Base-by-base conservation (phyloP, 2,888 invertebrate genomes). In the Orthonevra nobilis region DNA sequence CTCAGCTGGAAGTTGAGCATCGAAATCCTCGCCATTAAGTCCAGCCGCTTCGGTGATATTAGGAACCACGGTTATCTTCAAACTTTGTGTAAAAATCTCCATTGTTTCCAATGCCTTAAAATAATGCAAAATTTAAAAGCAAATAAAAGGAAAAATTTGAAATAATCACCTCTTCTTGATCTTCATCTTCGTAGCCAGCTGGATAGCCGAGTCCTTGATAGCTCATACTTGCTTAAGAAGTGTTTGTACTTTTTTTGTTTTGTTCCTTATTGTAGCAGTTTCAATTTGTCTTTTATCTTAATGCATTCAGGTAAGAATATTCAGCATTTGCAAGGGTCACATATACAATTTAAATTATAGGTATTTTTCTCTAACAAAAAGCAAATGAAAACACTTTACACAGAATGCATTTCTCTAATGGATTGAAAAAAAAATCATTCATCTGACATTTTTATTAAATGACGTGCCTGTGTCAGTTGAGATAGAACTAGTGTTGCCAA, bases 61-160 rank as follows among this genome's bases (percentile, higher is more conserved):
- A 34, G 87, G 87, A 60, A 89, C 83, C 28, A 88, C 84, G 34
- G 87, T 88, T 48, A 89, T 88, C 83, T 88, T 88, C 17, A 89
- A 81, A 54, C 85, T 83, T 52, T 84, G 74, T 6, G 84, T 70
- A 0, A 83, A 82, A 48, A 83, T 82, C 10, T 74, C 63, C 15
- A 82, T 52, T 28, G 81, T 66, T 15, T 69, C 61, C 0, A 42
- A 19, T 1, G 12, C 23, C 68, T 74, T n/a, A n/a, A n/a, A n/a
- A n/a, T n/a, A n/a, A n/a, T n/a, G n/a, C n/a, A n/a, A n/a, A n/a
- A n/a, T n/a, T n/a, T n/a, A n/a, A n/a, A n/a, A n/a, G n/a, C n/a
- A n/a, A n/a, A n/a, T n/a, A n/a, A n/a, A n/a, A 30, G 17, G 38
- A n/a, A 12, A 10, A 9, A 6, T 10, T 36, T 52, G 52, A 42